These are phyloP conservation scores for Brachionus sp. DNA, from an alignment of 1,140 invertebrate genomes.

Conservation along the genomic window DNA sequence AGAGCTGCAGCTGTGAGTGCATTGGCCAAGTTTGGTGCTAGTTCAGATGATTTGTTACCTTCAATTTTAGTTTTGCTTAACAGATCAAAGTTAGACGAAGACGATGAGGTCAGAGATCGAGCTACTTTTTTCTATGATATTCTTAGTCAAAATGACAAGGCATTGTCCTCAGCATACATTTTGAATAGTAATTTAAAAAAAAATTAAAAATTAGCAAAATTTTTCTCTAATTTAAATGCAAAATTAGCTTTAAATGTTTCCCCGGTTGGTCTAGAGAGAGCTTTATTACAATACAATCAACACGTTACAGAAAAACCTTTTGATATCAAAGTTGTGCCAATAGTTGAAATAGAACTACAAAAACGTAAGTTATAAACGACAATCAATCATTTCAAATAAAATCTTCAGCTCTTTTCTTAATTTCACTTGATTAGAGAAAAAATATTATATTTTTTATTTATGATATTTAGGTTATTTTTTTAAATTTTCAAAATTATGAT, in stretches of 20 bases:
- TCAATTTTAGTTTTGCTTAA: constrained; percentile 74
- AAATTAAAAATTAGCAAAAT: constrained; percentile 48
- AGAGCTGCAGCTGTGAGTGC: constrained; percentile 92
- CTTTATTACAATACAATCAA: constrained; percentile 76
- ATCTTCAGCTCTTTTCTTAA: neutral
- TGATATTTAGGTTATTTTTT: too few relatives aligned
- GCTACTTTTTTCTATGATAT: constrained; percentile 84
- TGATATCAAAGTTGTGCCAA: constrained; percentile 81
- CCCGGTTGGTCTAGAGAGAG: constrained; percentile 77
- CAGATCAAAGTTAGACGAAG: constrained; percentile 72
- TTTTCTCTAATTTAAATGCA: neutral
- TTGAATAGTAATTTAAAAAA: constrained; percentile 64
- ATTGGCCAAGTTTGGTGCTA: constrained; percentile 92
- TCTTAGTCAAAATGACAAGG: constrained; percentile 67
- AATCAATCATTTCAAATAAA: neutral
- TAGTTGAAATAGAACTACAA: constrained; percentile 65
- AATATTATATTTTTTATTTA: too few relatives aligned
- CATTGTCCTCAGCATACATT: constrained; percentile 77
- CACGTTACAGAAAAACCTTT: constrained; percentile 72
- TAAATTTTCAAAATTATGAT: constrained; percentile 48
- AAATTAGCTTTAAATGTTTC: constrained; percentile 67
- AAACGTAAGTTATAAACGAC: constrained; percentile 50
- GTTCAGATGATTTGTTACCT: constrained; percentile 80
- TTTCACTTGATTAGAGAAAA: neutral
- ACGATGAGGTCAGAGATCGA: constrained; percentile 95